Evolutionary conservation across 2,797 vertebrate species (phyloP), one percentile per base, ranked within the genome.

Genomic region (Macroramphosus scolopax): DNA sequence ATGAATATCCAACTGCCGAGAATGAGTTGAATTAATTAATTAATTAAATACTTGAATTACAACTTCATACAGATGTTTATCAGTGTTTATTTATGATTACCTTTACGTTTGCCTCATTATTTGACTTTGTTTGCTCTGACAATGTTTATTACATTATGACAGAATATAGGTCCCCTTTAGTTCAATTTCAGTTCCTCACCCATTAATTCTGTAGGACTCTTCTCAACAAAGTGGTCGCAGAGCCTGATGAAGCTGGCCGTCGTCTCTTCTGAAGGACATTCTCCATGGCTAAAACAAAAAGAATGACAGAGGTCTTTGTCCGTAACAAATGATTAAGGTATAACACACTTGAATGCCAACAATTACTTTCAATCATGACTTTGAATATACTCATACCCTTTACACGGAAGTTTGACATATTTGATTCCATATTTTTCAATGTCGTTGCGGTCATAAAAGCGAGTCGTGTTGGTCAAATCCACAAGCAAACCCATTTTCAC

Each of bases 401-500:
- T 97, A 88, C 97, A 99, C 34, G 91, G 92, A 51, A 97, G 92
- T 63, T 99, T 99, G 72, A 96, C 84, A 35, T 97, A 95, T 85
- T 91, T 93, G 62, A 98, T 92, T 42, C 93, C 93, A 42, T 97
- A 95, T 85, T 97, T 95, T 80, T 97, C 95, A 63, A 98, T 96
- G 66, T 98, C 95, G 6, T 87, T 90, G 41, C 90, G 91, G 18
- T 99, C 95, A 78, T 99, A 99, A 77, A 98, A 98, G 63, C 95
- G 92, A 39, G 88, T 93, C 5, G 96, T 98, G 85, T 99, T 98
- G 6, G 97, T 98, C 86, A 99, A 85, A 75, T 99, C 97, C 48
- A 98, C 82, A 51, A 99, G 88, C 63, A 99, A 87, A 59, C 95
- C 92, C 96, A 98, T 98, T 87, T 96, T 98, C 61, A 99, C 95